Evolutionary conservation across 2,888 invertebrate genomes (phyloP).

Genomic region (Alcis repandata): DNA sequence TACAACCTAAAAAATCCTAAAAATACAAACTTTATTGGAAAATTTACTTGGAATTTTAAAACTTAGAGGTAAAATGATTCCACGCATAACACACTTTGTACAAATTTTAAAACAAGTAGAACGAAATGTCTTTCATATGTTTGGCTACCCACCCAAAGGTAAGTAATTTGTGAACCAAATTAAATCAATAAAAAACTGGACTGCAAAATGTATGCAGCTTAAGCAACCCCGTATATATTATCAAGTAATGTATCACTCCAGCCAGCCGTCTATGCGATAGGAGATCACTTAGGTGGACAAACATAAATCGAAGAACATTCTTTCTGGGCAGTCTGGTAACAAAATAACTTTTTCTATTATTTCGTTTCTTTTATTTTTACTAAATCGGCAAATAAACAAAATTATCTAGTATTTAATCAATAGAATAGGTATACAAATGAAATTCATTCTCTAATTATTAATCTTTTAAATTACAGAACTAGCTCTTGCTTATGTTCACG

Average conservation of each 20-base stretch:
- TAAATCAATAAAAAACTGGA: not conserved
- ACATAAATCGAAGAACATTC: too few species aligned
- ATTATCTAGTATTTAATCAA: too few species aligned
- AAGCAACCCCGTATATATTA: not conserved
- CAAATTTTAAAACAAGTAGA: conserved; percentile 68
- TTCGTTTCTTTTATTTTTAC: too few species aligned
- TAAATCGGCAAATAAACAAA: too few species aligned
- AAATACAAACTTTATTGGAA: not conserved
- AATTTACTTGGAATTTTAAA: not conserved
- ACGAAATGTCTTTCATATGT: conserved; percentile 65
- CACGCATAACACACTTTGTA: conserved; percentile 61
- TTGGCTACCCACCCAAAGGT: conserved; percentile 78
- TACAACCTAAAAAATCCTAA: not conserved
- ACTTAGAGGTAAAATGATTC: conserved; percentile 58
- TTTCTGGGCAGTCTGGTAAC: too few species aligned
- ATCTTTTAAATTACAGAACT: conserved; percentile 63
- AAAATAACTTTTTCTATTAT: too few species aligned
- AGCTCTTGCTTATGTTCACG: conserved; percentile 68
- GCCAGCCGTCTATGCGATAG: too few species aligned
- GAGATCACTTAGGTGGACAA: too few species aligned
- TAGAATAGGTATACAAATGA: not conserved
- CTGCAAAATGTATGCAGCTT: not conserved
- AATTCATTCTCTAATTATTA: conserved; percentile 26
- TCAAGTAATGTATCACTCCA: too few species aligned
- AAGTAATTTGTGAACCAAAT: not conserved